Evolutionary conservation across 2,888 invertebrate genomes (phyloP).

Genomic region (Thysanoteuthis rhombus): DNA sequence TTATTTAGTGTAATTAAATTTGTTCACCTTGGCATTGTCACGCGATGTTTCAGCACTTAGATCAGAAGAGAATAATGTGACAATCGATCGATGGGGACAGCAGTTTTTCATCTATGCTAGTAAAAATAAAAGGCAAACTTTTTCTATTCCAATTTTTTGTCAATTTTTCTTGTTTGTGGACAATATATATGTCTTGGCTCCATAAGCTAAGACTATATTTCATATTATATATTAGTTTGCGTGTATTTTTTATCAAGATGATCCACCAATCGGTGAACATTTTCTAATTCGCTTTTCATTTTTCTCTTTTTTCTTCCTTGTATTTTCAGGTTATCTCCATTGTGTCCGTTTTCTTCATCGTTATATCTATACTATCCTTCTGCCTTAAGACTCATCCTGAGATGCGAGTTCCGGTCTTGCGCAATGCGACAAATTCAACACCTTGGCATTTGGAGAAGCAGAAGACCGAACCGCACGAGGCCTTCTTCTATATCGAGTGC

Average conservation of each 20-base stretch:
- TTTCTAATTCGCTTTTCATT: not conserved
- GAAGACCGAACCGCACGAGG: constrained; percentile 93
- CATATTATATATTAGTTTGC: not conserved
- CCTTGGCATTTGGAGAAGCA: constrained; percentile 83
- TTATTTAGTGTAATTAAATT: too few relatives aligned
- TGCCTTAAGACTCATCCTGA: constrained; percentile 95
- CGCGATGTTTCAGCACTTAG: too few relatives aligned
- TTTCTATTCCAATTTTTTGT: too few relatives aligned
- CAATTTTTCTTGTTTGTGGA: too few relatives aligned
- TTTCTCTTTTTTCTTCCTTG: constrained; percentile 22
- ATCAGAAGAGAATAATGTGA: too few relatives aligned
- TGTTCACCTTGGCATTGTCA: too few relatives aligned
- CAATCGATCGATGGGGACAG: too few relatives aligned
- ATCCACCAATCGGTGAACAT: not conserved
- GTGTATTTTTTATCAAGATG: not conserved
- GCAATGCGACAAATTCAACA: constrained; percentile 58
- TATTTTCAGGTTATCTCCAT: constrained; percentile 87
- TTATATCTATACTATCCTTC: constrained; percentile 93
- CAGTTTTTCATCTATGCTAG: too few relatives aligned
- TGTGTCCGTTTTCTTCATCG: constrained; percentile 94
- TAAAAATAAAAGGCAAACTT: too few relatives aligned
- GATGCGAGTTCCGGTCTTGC: constrained; percentile 66
- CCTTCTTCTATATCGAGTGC: constrained; percentile 91
- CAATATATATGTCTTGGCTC: too few relatives aligned
- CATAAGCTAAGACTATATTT: too few relatives aligned